Percentiles rank a stretch among this genome's conserved stretches.
Conservation (phyloP, 1,140 invertebrate genomes). For the Dolichoris vasculosae region DNA sequence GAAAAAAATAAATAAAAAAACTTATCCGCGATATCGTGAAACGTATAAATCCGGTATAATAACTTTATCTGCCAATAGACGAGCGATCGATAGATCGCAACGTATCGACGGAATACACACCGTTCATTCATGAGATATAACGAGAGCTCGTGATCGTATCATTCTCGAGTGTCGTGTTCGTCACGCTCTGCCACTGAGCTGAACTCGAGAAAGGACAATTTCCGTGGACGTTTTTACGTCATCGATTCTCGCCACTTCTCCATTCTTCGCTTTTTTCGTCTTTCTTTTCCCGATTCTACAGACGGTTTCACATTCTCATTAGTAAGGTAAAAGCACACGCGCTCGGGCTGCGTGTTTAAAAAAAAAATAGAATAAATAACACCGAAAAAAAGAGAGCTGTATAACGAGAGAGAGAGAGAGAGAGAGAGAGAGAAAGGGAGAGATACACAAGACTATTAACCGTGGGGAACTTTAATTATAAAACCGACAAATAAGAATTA, state of each 20-base stretch:
- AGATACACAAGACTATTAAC: conserved; percentile 19
- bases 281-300: neutral
- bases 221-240: conserved; percentile 20
- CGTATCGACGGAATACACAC: neutral
- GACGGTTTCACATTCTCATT: neutral
- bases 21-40: neutral
- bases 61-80: neutral
- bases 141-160: neutral
- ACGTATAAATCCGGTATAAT: neutral
- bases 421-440: neutral
- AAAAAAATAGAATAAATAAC: conserved; percentile 13
- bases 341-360: neutral
- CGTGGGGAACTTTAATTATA: conserved; percentile 31
- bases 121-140: conserved; percentile 3
- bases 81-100: neutral
- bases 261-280: neutral
- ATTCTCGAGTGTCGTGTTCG: neutral
- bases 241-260: conserved; percentile 15
- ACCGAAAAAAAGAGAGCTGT: conserved; percentile 13
- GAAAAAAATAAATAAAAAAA: no score
- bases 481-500: conserved; percentile 29
- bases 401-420: conserved; percentile 1
- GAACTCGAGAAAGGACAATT: conserved; percentile 19
- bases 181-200: neutral
- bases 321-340: conserved; percentile 9